Evolutionary conservation across 2,888 invertebrate species (phyloP).

Genomic region (Eurytoma adleriae): DNA sequence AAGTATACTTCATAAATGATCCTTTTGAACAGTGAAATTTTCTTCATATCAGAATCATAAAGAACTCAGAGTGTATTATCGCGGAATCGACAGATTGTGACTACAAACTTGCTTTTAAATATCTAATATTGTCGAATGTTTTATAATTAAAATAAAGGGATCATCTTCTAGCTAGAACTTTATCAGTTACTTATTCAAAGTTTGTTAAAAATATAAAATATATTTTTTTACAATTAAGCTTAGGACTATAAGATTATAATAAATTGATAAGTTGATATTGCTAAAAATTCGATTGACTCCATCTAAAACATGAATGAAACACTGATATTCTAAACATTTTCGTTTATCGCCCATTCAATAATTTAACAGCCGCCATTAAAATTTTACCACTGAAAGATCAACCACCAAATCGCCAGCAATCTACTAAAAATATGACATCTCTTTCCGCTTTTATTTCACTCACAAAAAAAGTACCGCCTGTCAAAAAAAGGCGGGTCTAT

Average conservation of each 20-base stretch:
- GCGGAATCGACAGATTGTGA: not conserved
- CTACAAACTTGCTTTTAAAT: conserved; percentile 25
- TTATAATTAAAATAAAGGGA: no score
- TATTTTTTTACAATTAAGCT: no score
- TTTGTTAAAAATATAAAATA: no score
- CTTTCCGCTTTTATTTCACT: not conserved
- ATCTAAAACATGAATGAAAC: no score
- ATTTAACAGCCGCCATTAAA: no score
- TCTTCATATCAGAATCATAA: conserved; percentile 15
- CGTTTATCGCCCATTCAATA: not conserved
- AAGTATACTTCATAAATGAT: conserved; percentile 4
- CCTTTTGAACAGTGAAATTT: conserved; percentile 35
- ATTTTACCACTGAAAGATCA: not conserved
- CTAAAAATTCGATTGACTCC: no score
- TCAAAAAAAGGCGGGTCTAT: not conserved
- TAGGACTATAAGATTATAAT: no score
- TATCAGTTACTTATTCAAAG: no score
- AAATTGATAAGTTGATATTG: no score
- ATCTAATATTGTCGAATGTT: no score
- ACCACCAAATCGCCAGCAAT: not conserved
- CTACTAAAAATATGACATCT: conserved; percentile 13
- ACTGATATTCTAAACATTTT: no score
- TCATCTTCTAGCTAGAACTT: no score
- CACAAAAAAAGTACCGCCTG: not conserved
- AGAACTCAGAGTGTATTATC: conserved; percentile 31